Evolutionary conservation across 1,140 invertebrate species (phyloP), one percentile per base, ranked within the genome.

Genomic region (Sitophilus oryzae): DNA sequence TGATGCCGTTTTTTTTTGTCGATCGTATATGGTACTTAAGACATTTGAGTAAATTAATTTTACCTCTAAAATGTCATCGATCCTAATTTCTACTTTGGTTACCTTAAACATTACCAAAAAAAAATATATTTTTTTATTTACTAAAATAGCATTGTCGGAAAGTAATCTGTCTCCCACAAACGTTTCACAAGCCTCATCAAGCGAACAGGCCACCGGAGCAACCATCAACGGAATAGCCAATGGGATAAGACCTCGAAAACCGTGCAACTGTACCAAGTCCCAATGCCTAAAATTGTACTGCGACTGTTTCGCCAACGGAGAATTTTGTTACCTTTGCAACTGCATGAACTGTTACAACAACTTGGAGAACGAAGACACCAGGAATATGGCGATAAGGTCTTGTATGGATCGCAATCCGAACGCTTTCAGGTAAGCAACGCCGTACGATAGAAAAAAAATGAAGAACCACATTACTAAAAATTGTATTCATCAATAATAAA

Each of bases 241-340:
- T 66, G 86, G 84, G 18, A 82, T 87, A 44, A 76, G 85, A 64
- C 88, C 89, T 4, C 78, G 91, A 47, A 96, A 96, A 75, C 93
- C 93, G 9, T 99, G 96, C 72, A 99, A 99, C 71, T 99, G 96
- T 75, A 98, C 93, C 30, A 98, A 98, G 76, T 98, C 95, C 3
- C 93, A 97, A 73, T 99, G 96, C 71, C 79, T 99, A 20, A 99
- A 99, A 77, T 75, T 99, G 74, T 98, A 99, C 73, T 99, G 97
- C 76, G 96, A 99, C 72, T 99, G 97, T 74, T 99, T 99, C 80
- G 96, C 96, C 0, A 98, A 98, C 76, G 96, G 97, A 16, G 96
- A 99, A 75, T 99, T 99, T 73, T 99, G 96, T 78, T 86, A 93
- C 68, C 86, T 91, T 71, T 99, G 97, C 71, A 99, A 99, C 69